Conservation (phyloP, 2,113 vertebrate genomes). For the Muntiacus muntjak region DNA sequence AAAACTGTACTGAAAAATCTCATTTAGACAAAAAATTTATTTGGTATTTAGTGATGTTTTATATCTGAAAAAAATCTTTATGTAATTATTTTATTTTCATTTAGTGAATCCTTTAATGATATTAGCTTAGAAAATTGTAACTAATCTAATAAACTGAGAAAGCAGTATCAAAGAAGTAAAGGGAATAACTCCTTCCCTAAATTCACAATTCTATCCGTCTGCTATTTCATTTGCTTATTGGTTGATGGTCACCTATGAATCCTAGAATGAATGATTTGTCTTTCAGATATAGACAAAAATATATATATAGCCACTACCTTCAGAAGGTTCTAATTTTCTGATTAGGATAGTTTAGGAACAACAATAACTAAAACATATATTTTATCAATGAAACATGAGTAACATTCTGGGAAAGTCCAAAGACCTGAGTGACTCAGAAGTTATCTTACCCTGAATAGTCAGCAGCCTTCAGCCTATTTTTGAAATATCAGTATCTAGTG, state of each 20-base stretch:
- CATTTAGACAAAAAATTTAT: not conserved
- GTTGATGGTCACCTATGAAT: not conserved
- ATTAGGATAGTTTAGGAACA: not conserved
- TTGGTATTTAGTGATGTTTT: not conserved
- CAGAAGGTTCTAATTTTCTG: not conserved
- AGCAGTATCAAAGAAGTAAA: not conserved
- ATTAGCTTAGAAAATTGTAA: not conserved
- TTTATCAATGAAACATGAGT: not conserved
- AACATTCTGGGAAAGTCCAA: not conserved
- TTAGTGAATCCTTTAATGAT: constrained; percentile 8
- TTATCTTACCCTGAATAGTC: not conserved
- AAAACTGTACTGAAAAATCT: constrained; percentile 20
- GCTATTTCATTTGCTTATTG: not conserved
- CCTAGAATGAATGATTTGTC: not conserved
- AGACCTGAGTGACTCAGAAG: not conserved
- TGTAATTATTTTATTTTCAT: not conserved
- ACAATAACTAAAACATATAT: not conserved
- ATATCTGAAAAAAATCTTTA: constrained; percentile 3
- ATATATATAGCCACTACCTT: not conserved
- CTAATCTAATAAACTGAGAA: not conserved
- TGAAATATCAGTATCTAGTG: not conserved
- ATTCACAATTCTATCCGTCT: not conserved
- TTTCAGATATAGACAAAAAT: not conserved
- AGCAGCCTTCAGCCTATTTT: not conserved
- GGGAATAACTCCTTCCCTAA: not conserved